Percentiles rank a stretch among this genome's conserved stretches.
These are phyloP conservation scores for Agapornis roseicollis DNA, from an alignment of 2,113 vertebrate species.

Conservation along the genomic window DNA sequence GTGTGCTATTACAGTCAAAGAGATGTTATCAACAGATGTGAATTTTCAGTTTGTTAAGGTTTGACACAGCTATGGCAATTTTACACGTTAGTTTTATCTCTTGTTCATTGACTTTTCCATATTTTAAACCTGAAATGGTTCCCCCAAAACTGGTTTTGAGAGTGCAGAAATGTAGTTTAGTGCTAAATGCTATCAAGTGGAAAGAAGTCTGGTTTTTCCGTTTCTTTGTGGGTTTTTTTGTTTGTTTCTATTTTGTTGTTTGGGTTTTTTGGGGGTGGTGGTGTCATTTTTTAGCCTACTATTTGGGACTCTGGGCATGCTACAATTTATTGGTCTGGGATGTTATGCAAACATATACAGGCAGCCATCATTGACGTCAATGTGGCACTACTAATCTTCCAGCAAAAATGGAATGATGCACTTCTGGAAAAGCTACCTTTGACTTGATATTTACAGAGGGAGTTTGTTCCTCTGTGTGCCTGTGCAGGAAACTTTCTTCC, in stretches of 20 bases:
- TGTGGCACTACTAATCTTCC: background rate
- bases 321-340: background rate
- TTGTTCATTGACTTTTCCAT: background rate
- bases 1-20: background rate
- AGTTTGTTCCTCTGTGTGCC: background rate
- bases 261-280: background rate
- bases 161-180: background rate
- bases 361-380: background rate
- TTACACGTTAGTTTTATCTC: background rate
- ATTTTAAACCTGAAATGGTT: background rate
- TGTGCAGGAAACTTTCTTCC: background rate
- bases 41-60: background rate
- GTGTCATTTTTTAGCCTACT: background rate
- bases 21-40: background rate
- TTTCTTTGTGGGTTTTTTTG: background rate
- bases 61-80: background rate
- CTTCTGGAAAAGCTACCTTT: background rate
- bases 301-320: background rate
- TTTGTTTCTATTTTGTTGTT: background rate
- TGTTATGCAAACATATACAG: background rate
- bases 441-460: background rate
- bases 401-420: fast-evolving
- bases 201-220: background rate
- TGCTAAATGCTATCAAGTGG: background rate
- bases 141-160: background rate